Conservation (phyloP, 1,140 invertebrate genomes). For the Ceratina australensis region DNA sequence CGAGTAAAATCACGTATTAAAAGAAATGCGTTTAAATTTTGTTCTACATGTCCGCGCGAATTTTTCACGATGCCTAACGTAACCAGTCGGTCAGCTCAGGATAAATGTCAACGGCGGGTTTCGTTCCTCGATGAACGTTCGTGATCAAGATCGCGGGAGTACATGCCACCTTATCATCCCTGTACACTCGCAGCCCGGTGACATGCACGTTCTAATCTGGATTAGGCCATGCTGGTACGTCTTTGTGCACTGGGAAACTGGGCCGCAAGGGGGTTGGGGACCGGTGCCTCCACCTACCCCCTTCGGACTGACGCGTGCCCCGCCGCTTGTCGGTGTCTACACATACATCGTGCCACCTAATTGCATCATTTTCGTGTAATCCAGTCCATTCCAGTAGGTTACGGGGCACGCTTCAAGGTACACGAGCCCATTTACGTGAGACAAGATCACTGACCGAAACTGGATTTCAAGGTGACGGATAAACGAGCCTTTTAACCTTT, state of each 20-base stretch:
- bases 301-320: not conserved
- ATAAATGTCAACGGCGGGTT: conserved; percentile 43
- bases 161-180: conserved; percentile 61
- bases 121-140: conserved; percentile 46
- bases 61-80: too few relatives aligned
- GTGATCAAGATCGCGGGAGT: conserved; percentile 44
- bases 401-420: conserved; percentile 33
- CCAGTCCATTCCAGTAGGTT: conserved; percentile 43
- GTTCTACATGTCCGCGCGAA: too few relatives aligned
- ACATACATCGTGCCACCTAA: conserved; percentile 22
- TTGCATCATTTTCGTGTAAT: conserved; percentile 47
- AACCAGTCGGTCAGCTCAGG: not conserved
- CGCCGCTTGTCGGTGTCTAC: not conserved
- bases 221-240: conserved; percentile 56
- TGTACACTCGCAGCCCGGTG: conserved; percentile 55
- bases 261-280: conserved; percentile 4
- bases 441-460: conserved; percentile 2
- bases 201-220: conserved; percentile 63
- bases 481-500: too few relatives aligned
- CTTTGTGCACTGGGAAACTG: conserved; percentile 47
- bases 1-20: too few relatives aligned
- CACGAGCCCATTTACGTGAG: conserved; percentile 31
- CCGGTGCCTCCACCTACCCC: not conserved
- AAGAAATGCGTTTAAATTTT: too few relatives aligned
- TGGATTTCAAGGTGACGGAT: not conserved